Base-by-base conservation (phyloP, 1,140 invertebrate species). In the Piezodorus guildinii region DNA sequence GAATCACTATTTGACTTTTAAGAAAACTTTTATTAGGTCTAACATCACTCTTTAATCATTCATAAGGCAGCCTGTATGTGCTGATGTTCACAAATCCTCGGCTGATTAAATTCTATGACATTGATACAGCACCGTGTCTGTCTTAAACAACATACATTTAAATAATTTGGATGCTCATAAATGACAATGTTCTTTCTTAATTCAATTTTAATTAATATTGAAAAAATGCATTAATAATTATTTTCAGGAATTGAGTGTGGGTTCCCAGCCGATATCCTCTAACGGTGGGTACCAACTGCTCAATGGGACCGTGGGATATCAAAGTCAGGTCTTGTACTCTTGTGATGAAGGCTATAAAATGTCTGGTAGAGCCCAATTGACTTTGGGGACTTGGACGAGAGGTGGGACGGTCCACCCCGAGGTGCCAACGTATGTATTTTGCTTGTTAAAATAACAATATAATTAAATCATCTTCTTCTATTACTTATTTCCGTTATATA, bases 381-480 rank as follows among this genome's bases (percentile, higher is more conserved):
- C 88, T 6, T 96, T n/a, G n/a, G 92, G 72, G 92, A 95, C 74
- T 87, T 94, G 69, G 91, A 95, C 71, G 90, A 91, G 71, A 80
- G 89, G 62, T 96, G 92, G 92, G 93, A 95, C 72, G 92, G 91
- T 59, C 91, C 91, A 27, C 92, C 92, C 91, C 92, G 6, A 77
- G 86, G 69, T 94, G 91, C 72, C 87, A 92, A 72, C 83, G 86
- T 89, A 77, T 78, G 76, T 78, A 59, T 67, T 43, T 39, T 39
- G 12, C 12, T 39, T 10, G 9, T 39, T 12, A 30, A 3, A 56
- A 25, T 25, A 56, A 21, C 21, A 30, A 3, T 56, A 14, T 16
- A 27, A 2, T 58, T n/a, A 2, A 58, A 14, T 27, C 23, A 58
- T 58, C 8, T 58, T 27, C 16, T 23, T 58, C 15, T 58, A 9